Conservation (phyloP, 2,888 invertebrate species). For the Rotaria socialis region DNA sequence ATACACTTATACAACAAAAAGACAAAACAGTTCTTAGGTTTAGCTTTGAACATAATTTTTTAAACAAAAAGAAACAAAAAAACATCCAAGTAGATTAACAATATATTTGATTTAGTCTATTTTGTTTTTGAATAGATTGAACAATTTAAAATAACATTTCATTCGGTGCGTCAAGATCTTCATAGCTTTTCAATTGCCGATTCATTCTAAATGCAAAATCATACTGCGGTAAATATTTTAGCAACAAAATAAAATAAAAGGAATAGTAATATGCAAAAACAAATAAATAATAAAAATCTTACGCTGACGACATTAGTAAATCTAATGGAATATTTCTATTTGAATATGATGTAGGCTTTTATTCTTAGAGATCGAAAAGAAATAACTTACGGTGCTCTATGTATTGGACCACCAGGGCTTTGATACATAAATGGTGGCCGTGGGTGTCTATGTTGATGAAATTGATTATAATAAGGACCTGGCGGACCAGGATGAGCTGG, state of each 20-base stretch:
- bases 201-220: not conserved
- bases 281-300: not conserved
- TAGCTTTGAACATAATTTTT: not conserved
- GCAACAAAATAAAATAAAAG: not conserved
- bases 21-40: not conserved
- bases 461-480: not conserved
- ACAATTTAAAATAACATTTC: not conserved
- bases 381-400: slow-evolving; percentile 21
- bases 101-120: not conserved
- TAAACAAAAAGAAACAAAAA: not conserved
- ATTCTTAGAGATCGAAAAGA: not conserved
- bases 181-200: slow-evolving; percentile 20
- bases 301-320: not conserved
- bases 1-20: not conserved
- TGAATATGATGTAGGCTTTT: not conserved
- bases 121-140: not conserved
- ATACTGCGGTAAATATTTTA: not conserved
- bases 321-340: slow-evolving; percentile 34
- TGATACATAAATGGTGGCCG: not conserved
- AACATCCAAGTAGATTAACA: not conserved
- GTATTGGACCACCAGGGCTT: not conserved
- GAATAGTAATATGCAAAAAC: not conserved
- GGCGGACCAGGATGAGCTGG: not conserved
- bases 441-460: not conserved
- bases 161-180: slow-evolving; percentile 27